Evolutionary conservation across 2,888 invertebrate species (phyloP), one percentile per base, ranked within the genome.

Genomic region (Napeogenes sylphis): DNA sequence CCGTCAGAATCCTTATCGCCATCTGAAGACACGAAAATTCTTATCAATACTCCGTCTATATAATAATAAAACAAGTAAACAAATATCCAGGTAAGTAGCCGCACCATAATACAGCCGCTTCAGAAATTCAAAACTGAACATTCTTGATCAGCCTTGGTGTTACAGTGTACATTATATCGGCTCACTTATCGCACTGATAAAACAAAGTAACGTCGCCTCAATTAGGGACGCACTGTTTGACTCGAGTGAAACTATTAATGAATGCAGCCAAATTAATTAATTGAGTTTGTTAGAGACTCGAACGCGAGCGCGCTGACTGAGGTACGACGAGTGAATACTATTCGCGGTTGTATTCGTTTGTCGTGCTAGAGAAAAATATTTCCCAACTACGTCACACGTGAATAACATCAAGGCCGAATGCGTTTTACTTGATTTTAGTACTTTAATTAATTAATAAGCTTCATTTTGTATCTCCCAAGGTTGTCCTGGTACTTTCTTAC

Each of bases 1-100:
- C 87, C 90, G 73, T 91, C 91, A n/a, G 91, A 90, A 68, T 91
- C 91, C 77, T 91, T 91, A 72, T 88, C 90, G 70, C 88, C 90
- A 88, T 91, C 91, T 91, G 87, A 80, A 84, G 72, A 58, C 70
- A 69, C 72, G 65, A 55, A n/a, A 33, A 65, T 55, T 55, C 60
- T 62, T 57, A 61, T 58, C 46, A 51, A 53, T 8, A 38, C 47
- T 63, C 55, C 6, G 58, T 57, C 61, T 63, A 63, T 64, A 62
- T 59, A 62, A 62, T 59, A 64, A 61, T 63, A 67, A 54, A 56
- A 35, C 38, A 62, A 66, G 63, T 53, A 54, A 56, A 62, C 55
- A 60, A 56, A 59, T 77, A 84, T 21, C 21, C 21, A 21, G 21
- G 21, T 21, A 21, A 21, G 1, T 21, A 21, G 21, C 21, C 87